Conservation (phyloP, 2,888 invertebrate species). For the Osmoderma eremita region DNA sequence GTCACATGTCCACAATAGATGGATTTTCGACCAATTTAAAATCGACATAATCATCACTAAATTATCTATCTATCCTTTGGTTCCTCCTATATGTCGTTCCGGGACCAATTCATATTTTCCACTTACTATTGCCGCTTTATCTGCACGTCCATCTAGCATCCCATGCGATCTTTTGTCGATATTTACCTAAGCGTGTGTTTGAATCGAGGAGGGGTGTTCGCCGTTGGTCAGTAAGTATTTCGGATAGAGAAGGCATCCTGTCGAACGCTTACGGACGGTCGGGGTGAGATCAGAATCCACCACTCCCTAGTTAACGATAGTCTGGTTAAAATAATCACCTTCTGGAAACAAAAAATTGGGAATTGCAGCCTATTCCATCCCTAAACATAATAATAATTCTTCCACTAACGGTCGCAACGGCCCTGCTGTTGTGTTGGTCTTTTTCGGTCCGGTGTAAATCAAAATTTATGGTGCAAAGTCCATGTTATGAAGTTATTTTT, state of each 20-base stretch:
- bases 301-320: slow-evolving; percentile 40
- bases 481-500: slow-evolving; percentile 40
- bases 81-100: slow-evolving; percentile 5
- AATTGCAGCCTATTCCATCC: slow-evolving; percentile 27
- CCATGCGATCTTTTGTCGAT: slow-evolving; percentile 46
- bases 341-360: neutral
- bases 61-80: too few relatives aligned
- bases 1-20: slow-evolving; percentile 24
- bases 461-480: slow-evolving; percentile 17
- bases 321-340: slow-evolving; percentile 26
- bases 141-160: slow-evolving; percentile 38
- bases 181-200: slow-evolving; percentile 49
- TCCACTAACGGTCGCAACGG: slow-evolving; percentile 20
- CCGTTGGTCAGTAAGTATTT: slow-evolving; percentile 47
- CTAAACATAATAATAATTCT: slow-evolving; percentile 35
- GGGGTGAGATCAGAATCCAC: slow-evolving; percentile 44
- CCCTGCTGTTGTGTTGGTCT: neutral
- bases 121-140: slow-evolving; percentile 44
- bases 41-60: slow-evolving; percentile 25
- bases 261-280: slow-evolving; percentile 40
- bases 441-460: slow-evolving; percentile 36
- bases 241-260: slow-evolving; percentile 46
- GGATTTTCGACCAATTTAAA: slow-evolving; percentile 28
- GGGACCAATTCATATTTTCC: slow-evolving; percentile 25
- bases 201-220: slow-evolving; percentile 47